A percentile compares a stretch with the other conserved stretches of the same genome.
phyloP scores from a whole-genome alignment of 1,140 invertebrate genomes.

The Pissodes strobi region DNA sequence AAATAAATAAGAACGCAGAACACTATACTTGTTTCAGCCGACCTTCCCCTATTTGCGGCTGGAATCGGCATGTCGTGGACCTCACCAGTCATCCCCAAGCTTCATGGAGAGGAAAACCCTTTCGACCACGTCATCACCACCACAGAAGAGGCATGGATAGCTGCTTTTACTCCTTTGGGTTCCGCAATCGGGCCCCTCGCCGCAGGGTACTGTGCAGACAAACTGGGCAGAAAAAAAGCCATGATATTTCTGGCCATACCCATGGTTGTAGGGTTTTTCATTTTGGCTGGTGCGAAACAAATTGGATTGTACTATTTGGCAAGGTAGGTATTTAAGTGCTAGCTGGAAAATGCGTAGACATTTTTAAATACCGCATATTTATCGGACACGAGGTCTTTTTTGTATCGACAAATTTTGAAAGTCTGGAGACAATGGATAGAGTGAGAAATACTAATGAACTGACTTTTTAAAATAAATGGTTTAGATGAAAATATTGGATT shows the following conservation, averaged over 20 bases:
- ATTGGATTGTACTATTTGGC: conserved; percentile 22
- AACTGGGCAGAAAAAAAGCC: conserved; percentile 57
- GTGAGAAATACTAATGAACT: too few relatives aligned
- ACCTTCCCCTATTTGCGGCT: conserved; percentile 15
- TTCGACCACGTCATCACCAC: conserved; percentile 51
- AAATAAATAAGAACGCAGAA: too few relatives aligned
- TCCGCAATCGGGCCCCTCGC: conserved; percentile 60
- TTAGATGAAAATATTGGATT: too few relatives aligned
- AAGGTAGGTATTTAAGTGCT: too few relatives aligned
- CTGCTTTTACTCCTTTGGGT: conserved; percentile 78
- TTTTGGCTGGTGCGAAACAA: conserved; percentile 16
- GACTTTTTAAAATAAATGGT: too few relatives aligned
- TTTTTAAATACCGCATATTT: too few relatives aligned
- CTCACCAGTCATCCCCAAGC: conserved; percentile 67
- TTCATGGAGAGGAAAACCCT: conserved; percentile 52
- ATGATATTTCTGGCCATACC: conserved; percentile 55
- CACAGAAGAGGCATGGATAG: conserved; percentile 76
- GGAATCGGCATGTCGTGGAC: conserved; percentile 63
- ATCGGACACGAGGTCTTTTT: too few relatives aligned
- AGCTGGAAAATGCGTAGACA: too few relatives aligned
- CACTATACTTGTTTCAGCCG: too few relatives aligned
- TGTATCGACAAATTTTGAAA: too few relatives aligned
- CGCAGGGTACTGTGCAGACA: conserved; percentile 54
- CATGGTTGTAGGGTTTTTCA: conserved; percentile 26
- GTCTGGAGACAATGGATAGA: too few relatives aligned